These are phyloP conservation scores for Deroptyus accipitrinus DNA, from an alignment of 2,113 vertebrate species.

Conservation along the genomic window DNA sequence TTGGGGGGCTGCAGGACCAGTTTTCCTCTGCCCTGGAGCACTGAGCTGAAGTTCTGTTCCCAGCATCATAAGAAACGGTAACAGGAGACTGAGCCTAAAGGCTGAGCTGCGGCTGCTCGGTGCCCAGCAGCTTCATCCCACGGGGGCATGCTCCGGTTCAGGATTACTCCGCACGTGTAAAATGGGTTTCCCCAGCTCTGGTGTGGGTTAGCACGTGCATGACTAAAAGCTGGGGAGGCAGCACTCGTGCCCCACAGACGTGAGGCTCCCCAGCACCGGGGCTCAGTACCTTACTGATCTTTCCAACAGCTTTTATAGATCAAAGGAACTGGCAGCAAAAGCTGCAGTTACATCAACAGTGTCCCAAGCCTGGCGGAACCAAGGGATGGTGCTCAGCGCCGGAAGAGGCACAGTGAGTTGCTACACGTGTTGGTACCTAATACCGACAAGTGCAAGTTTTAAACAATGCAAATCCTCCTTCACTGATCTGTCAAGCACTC, in stretches of 20 bases:
- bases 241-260: rapidly evolving
- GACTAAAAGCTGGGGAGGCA: not conserved
- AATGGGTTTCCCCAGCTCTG: not conserved
- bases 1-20: not conserved
- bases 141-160: not conserved
- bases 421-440: not conserved
- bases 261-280: not conserved
- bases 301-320: not conserved
- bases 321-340: not conserved
- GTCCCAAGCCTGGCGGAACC: not conserved
- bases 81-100: not conserved
- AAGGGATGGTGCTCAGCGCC: not conserved
- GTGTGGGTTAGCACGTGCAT: not conserved
- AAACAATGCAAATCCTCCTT: constrained; percentile 31
- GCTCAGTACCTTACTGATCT: not conserved
- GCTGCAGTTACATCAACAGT: not conserved
- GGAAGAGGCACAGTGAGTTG: not conserved
- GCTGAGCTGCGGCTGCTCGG: not conserved
- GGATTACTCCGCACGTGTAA: not conserved
- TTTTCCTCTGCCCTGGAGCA: not conserved
- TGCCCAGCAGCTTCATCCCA: not conserved
- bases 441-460: not conserved
- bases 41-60: not conserved
- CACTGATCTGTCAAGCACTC: constrained; percentile 34
- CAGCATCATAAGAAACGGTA: rapidly evolving